Base-by-base conservation (phyloP, 2,888 invertebrate genomes). In the Meliscaeva auricollis region DNA sequence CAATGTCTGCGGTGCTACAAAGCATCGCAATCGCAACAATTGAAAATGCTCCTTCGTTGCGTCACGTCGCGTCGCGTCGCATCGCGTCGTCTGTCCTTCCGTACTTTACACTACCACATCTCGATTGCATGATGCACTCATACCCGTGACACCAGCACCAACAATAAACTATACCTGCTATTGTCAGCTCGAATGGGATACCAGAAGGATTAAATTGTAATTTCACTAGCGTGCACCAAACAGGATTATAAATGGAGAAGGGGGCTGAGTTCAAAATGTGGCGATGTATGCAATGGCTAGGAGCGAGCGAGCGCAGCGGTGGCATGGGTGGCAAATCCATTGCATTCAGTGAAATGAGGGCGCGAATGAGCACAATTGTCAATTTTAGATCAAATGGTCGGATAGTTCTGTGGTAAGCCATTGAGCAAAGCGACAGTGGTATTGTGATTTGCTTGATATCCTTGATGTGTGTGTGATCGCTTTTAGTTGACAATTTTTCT, bases 331-430 rank as follows among this genome's bases (percentile, higher is more conserved):
- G n/a, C 32, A 9, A 30, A 60, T 13, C 26, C 22, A 4, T n/a
- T 15, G 26, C 26, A 15, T 35, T 11, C 8, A 17, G 50, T 11
- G 64, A 30, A 58, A 48, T 32, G 70, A 44, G 54, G 52, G 68
- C 69, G 68, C 76, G 81, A 81, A 77, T 52, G 73, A 77, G 76
- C 66, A 60, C 81, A 81, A 81, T 85, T 81, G 85, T 73, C 85
- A 81, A 85, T 85, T 85, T 85, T 73, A 85, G 85, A 85, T 85
- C 85, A 85, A 81, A 81, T 68, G 81, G 60, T 76, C 73, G 76
- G 76, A 81, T 85, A 76, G 81, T 81, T 54, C 85, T 81, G 81
- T 66, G 85, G 85, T 85, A 81, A 81, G 76, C 76, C 72, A 81
- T 85, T 85, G 76, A 69, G 72, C 81, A 81, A 64, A 81, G 48